Percentiles rank a stretch among this genome's conserved stretches.
Evolutionary conservation across 2,797 vertebrate species (phyloP).

Genomic region (Rhinophrynus dorsalis): DNA sequence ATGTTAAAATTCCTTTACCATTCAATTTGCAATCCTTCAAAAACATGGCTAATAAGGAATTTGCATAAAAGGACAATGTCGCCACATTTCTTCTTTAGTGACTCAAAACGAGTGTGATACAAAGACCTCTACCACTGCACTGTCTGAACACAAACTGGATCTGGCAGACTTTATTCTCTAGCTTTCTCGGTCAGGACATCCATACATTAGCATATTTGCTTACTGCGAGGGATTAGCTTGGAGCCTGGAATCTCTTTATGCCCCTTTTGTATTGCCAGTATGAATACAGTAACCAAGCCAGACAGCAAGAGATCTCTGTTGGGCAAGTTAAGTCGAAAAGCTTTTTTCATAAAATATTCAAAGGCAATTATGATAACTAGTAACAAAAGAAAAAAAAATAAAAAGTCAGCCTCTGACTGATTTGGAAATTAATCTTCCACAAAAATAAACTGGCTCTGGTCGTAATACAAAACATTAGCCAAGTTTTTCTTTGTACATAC

Average conservation of each 20-base stretch:
- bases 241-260: constrained; percentile 41
- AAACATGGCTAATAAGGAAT: background rate
- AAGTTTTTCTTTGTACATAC: no score
- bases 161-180: constrained; percentile 11
- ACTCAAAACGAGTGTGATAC: constrained; percentile 16
- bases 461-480: no score
- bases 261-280: constrained; percentile 25
- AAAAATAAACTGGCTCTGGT: no score
- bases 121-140: constrained; percentile 6
- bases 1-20: background rate
- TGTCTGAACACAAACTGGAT: constrained; percentile 18
- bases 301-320: constrained; percentile 1
- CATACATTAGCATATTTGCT: constrained; percentile 39
- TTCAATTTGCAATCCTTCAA: background rate
- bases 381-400: background rate
- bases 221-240: constrained; percentile 37
- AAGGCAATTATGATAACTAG: no score
- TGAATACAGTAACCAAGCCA: constrained; percentile 34
- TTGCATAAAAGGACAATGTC: constrained; percentile 20
- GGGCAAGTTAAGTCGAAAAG: background rate
- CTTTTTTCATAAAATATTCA: constrained; percentile 21
- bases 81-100: constrained; percentile 3
- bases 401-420: background rate
- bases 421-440: no score
- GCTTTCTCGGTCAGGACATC: constrained; percentile 6